Base-by-base conservation (phyloP, 2,797 vertebrate genomes). In the Huso huso region DNA sequence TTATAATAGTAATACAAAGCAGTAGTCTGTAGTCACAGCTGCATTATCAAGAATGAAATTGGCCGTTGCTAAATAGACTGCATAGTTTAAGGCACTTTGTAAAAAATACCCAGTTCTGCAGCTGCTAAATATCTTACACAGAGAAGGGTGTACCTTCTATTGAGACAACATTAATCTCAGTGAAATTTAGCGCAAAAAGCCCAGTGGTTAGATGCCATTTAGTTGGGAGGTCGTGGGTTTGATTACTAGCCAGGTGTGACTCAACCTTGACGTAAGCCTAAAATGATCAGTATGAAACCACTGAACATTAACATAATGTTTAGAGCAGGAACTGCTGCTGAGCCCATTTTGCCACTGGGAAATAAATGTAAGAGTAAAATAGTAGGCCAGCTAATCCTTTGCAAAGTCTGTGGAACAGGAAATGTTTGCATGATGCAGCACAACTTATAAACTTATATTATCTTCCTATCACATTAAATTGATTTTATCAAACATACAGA, bases 141-240 rank as follows among this genome's bases (percentile, higher is more conserved):
- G 10, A 58, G 3, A n/a, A 58, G 55, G 55, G 55, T 58, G 55
- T 13, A 58, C 55, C 55, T 58, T 53, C 9, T 11, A n/a, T n/a
- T 58, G 55, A 58, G 55, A 6, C 55, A 58, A 13, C 55, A 37
- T 37, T 37, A 37, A 37, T 37, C 37, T 37, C 23, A 58, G 55
- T 10, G 11, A 58, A n/a, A 58, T 58, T 58, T n/a, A 58, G 12
- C 2, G 10, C 55, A 58, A 37, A 58, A n/a, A 58, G 55, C 55
- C 55, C 12, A n/a, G 55, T 58, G 55, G 55, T 58, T 58, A 58
- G 15, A 58, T n/a, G 15, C 10, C 55, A 11, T 13, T 58, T 6
- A 58, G 12, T 58, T 58, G 55, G 55, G 55, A 58, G 55, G 55
- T 58, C 55, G 55, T 58, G 55, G 55, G n/a, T 58, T 58, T 58